Evolutionary conservation across 2,888 invertebrate genomes (phyloP), one percentile per base, ranked within the genome.

Genomic region (Autographa gamma): DNA sequence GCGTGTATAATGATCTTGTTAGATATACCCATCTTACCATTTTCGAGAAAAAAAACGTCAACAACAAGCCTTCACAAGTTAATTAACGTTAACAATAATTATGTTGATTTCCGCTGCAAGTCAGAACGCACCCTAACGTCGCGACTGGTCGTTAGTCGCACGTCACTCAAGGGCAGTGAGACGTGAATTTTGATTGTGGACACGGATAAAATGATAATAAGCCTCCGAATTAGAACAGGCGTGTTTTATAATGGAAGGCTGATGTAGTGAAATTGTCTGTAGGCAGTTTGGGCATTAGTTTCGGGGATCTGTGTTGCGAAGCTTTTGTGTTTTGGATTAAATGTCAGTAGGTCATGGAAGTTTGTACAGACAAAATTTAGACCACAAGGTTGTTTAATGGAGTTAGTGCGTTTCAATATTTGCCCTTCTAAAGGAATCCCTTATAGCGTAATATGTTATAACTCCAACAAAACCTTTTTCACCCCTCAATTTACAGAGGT

Each of bases 101-200:
- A 25, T 13, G 19, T 3, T 13, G 9, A 5, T 19, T 25, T 25
- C 19, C 63, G 66, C 59, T 71, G 14, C 0, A 58, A 71, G 13
- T 13, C 9, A 9, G 59, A 0, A 56, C 64, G 16, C 11, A 61
- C 56, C 66, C 31, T 43, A 66, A 38, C 63, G 66, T 73, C 74
- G 67, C 73, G 67, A 69, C 69, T 67, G 74, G 81, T 85, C 85
- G 82, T 86, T 86, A 87, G 74, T 81, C 73, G 58, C 63, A 74
- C 69, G 85, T 85, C 84, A 86, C 69, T 85, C 85, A 85, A 52
- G 69, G 52, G 72, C 77, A 84, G 77, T 80, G 80, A 80, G 74
- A 80, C 85, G 85, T 82, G 83, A 86, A 86, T 85, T 85, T 81
- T 85, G 86, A 85, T 84, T 84, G 79, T 78, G 76, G 76, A 77